Evolutionary conservation across 2,113 vertebrate genomes (phyloP).

Genomic region (Proterorhinus semilunaris): DNA sequence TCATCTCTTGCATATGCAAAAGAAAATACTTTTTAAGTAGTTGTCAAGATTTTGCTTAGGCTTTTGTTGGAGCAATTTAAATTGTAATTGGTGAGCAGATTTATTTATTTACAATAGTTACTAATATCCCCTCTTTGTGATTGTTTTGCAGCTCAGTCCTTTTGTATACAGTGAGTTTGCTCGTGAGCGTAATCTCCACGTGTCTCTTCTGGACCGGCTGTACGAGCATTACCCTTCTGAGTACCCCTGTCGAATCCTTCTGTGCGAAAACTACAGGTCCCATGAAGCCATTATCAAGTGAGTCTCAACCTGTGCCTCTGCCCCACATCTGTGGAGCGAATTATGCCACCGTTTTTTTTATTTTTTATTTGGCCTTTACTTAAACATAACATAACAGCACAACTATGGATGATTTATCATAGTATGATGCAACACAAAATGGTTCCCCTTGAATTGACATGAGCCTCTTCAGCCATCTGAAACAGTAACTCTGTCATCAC

Average conservation of each 20-base stretch:
- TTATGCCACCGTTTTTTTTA: no score
- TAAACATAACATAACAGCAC: no score
- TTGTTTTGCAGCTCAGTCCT: conserved; percentile 90
- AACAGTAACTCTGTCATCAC: no score
- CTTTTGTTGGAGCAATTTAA: no score
- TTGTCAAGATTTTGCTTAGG: neutral
- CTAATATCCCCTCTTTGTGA: conserved; percentile 12
- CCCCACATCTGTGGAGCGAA: no score
- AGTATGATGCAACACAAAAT: no score
- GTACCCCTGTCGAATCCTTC: conserved; percentile 95
- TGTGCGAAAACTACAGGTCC: conserved; percentile 99
- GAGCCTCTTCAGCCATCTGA: no score
- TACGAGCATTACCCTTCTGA: conserved; percentile 97
- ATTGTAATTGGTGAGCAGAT: no score
- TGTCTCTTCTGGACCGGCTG: conserved; percentile 93
- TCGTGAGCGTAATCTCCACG: conserved; percentile 94
- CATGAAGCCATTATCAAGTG: conserved; percentile 99
- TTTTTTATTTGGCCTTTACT: no score
- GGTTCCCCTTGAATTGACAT: no score
- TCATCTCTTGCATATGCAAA: neutral
- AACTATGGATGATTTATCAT: no score
- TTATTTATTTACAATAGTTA: neutral
- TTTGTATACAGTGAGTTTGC: conserved; percentile 99
- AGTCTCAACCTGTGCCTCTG: conserved; percentile 67
- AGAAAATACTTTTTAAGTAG: neutral